These are phyloP conservation scores for Oreocharis arfaki DNA, from an alignment of 2,113 vertebrate genomes.

Conservation along the genomic window DNA sequence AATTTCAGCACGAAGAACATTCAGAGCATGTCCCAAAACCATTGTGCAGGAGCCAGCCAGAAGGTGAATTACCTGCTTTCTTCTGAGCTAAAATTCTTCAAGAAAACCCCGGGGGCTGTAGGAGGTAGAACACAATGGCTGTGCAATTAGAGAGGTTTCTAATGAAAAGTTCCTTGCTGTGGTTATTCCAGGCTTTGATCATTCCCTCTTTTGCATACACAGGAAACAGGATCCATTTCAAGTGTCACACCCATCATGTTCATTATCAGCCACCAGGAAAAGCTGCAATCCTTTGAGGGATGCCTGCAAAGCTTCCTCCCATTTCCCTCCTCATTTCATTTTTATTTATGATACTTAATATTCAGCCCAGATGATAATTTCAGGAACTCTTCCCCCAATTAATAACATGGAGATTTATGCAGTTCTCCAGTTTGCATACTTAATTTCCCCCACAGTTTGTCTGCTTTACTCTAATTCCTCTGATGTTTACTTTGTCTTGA, in stretches of 20 bases:
- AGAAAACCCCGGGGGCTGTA: background rate
- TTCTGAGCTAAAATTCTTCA: background rate
- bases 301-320: background rate
- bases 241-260: background rate
- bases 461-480: constrained; percentile 53
- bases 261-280: background rate
- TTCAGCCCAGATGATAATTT: constrained; percentile 32
- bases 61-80: background rate
- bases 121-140: background rate
- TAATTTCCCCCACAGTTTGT: constrained; percentile 52
- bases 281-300: background rate
- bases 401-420: constrained; percentile 72
- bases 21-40: background rate
- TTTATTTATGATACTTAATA: constrained; percentile 14
- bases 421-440: constrained; percentile 49
- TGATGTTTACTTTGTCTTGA: constrained; percentile 72
- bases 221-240: background rate
- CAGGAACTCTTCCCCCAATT: constrained; percentile 44
- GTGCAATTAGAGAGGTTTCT: background rate
- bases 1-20: background rate
- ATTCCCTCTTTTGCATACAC: background rate
- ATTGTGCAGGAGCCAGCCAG: background rate
- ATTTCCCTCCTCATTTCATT: background rate
- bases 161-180: background rate
- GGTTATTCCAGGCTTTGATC: background rate